Conservation (phyloP, 2,113 vertebrate species). For the Syrmaticus mikado region DNA sequence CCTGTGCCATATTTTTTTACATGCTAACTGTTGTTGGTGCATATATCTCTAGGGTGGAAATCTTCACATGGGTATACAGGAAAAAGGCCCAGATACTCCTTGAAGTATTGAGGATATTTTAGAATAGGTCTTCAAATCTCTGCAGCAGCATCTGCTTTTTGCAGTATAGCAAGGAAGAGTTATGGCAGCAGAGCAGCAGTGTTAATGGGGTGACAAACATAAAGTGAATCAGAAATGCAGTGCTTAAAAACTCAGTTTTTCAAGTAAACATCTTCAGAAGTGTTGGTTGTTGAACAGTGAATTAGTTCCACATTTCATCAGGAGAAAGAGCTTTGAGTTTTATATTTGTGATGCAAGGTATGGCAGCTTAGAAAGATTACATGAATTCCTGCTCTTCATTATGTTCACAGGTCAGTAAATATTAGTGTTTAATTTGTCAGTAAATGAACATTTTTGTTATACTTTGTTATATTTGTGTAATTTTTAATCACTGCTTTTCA, state of each 20-base stretch:
- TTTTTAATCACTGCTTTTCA: slow-evolving; percentile 73
- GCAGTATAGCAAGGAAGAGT: not conserved
- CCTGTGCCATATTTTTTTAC: not conserved
- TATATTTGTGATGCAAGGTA: slow-evolving; percentile 48
- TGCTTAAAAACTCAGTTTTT: not conserved
- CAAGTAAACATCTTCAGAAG: not conserved
- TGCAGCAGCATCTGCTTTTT: not conserved
- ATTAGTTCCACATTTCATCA: slow-evolving; percentile 61
- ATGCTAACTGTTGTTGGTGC: not conserved
- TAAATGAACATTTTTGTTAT: not conserved
- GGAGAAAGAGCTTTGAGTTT: slow-evolving; percentile 53
- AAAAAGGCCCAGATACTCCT: not conserved
- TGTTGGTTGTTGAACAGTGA: slow-evolving; percentile 41
- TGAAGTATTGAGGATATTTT: not conserved
- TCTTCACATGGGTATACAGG: not conserved
- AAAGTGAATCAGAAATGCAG: not conserved
- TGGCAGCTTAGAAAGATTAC: slow-evolving; percentile 7
- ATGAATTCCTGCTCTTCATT: slow-evolving; percentile 28
- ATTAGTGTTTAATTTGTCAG: slow-evolving; percentile 35
- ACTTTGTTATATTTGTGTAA: slow-evolving; percentile 54
- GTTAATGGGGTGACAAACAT: not conserved
- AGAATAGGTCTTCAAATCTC: not conserved
- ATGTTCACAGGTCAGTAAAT: slow-evolving; percentile 21
- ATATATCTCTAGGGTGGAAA: not conserved
- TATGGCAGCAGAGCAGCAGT: not conserved